Conservation (phyloP, 2,113 vertebrate species). For the Macaca fascicularis region T2T-MFA8v1.1 NC_088377.1:196856501-196857000, state of each 20-base stretch:
- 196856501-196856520: background rate
- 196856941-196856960: background rate
- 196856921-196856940: background rate
- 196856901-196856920: background rate
- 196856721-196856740: rapidly evolving
- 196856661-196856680: no score
- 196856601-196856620: background rate
- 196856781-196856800: no score
- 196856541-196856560: background rate
- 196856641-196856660: background rate
- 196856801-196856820: no score
- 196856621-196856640: background rate
- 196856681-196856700: rapidly evolving
- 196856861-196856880: rapidly evolving
- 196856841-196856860: background rate
- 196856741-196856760: background rate
- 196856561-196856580: no score
- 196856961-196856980: background rate
- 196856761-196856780: rapidly evolving
- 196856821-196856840: rapidly evolving
- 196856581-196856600: rapidly evolving
- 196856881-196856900: background rate
- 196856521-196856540: background rate
- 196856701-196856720: no score
- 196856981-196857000: background rate